phyloP scores from a whole-genome alignment of 2,888 invertebrate genomes.

The Spialia ferax region DNA sequence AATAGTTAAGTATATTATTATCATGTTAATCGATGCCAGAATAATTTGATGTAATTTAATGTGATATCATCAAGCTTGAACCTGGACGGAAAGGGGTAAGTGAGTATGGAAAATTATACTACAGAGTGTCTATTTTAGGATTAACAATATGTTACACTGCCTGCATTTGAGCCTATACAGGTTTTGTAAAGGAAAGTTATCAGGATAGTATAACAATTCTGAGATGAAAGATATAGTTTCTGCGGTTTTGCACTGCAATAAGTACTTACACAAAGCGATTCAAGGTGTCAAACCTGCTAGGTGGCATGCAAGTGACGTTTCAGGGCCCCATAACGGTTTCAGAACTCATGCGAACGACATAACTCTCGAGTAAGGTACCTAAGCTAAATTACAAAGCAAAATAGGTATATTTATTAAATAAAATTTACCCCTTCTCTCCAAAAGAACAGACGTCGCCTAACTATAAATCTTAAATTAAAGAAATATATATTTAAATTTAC shows the following conservation, averaged over 20 bases:
- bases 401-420: conserved; percentile 58
- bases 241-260: conserved; percentile 1
- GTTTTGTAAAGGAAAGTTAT: not conserved
- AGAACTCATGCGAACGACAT: conserved; percentile 68
- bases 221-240: not conserved
- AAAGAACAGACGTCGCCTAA: conserved; percentile 72
- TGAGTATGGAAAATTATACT: conserved; percentile 36
- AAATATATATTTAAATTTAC: conserved; percentile 75
- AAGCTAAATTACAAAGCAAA: conserved; percentile 64
- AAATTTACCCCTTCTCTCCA: conserved; percentile 63
- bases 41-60: conserved; percentile 56
- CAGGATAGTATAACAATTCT: conserved; percentile 2
- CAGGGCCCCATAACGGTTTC: conserved; percentile 66
- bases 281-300: conserved; percentile 55
- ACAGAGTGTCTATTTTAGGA: conserved; percentile 5
- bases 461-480: conserved; percentile 79
- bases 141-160: not conserved
- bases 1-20: too few species aligned
- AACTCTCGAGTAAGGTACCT: conserved; percentile 52
- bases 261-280: conserved; percentile 52
- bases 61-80: conserved; percentile 77
- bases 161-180: not conserved
- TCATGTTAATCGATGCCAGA: conserved; percentile 52
- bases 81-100: conserved; percentile 80
- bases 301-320: conserved; percentile 44